Conservation (phyloP, 1,140 invertebrate genomes). For the Muscidifurax raptorellus region DNA sequence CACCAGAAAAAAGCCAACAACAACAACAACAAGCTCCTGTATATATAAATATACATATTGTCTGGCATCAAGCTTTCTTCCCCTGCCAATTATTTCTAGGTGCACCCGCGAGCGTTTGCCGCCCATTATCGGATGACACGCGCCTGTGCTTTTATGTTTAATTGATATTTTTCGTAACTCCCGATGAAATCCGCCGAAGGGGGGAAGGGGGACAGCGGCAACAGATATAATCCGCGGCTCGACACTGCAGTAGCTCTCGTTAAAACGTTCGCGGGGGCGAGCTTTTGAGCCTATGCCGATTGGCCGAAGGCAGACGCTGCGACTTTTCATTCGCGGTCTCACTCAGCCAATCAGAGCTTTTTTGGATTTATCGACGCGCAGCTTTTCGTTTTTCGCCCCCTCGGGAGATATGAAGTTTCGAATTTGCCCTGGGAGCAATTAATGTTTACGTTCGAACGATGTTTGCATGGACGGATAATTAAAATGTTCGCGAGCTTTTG, state of each 20-base stretch:
- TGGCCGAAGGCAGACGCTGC: background rate
- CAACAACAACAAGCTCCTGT: constrained; percentile 11
- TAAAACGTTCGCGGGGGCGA: constrained; percentile 32
- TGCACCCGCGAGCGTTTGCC: constrained; percentile 45
- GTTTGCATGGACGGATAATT: background rate
- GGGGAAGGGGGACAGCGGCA: constrained; percentile 17
- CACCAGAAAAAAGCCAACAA: background rate
- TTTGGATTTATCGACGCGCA: background rate
- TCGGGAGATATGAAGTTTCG: background rate
- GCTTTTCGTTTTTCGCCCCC: background rate
- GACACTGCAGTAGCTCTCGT: constrained; percentile 29
- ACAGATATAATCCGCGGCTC: constrained; percentile 47
- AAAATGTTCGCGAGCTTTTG: background rate
- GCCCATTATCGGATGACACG: constrained; percentile 70
- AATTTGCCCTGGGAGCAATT: background rate
- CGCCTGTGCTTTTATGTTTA: constrained; percentile 69
- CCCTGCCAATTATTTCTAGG: constrained; percentile 46
- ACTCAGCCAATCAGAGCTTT: constrained; percentile 25
- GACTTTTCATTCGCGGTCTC: background rate
- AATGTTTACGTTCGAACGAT: background rate
- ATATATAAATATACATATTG: constrained; percentile 22
- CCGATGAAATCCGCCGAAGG: constrained; percentile 27
- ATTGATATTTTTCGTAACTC: constrained; percentile 72
- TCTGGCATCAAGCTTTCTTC: background rate
- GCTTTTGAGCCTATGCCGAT: background rate